phyloP scores from a whole-genome alignment of 2,797 vertebrate genomes.

The Danio albolineatus region DNA sequence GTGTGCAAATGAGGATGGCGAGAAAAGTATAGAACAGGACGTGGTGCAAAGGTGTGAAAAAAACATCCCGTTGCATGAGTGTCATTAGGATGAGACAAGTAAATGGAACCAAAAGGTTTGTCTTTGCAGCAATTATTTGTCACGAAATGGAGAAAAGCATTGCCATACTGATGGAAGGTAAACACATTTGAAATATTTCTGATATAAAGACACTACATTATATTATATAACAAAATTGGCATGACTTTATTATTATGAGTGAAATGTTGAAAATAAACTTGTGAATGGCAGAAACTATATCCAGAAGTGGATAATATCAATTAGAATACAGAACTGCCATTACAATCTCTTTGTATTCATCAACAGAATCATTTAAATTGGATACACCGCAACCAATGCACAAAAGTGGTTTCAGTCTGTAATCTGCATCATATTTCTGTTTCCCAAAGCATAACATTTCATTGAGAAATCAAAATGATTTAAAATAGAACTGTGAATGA shows the following conservation, averaged over 20 bases:
- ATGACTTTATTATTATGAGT: not conserved
- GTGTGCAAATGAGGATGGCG: not conserved
- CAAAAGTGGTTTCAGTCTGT: not conserved
- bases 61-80: conserved; percentile 49
- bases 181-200: not conserved
- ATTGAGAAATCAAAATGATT: conserved; percentile 25
- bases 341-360: not conserved
- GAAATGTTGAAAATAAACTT: not conserved
- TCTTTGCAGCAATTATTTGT: not conserved
- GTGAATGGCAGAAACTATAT: not conserved
- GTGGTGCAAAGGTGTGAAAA: conserved; percentile 62
- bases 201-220: not conserved
- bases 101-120: not conserved
- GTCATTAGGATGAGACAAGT: conserved; percentile 13
- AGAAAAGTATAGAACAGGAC: conserved; percentile 54
- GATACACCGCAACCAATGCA: not conserved
- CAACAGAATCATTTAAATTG: not conserved
- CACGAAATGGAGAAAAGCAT: not conserved
- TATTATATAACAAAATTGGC: not conserved
- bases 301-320: not conserved
- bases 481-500: conserved; percentile 49
- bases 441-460: not conserved
- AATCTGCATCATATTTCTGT: not conserved
- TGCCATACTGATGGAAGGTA: not conserved
- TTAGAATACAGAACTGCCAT: too few relatives aligned